phyloP scores from a whole-genome alignment of 1,140 invertebrate species.

The Drosophila navojoa region DNA sequence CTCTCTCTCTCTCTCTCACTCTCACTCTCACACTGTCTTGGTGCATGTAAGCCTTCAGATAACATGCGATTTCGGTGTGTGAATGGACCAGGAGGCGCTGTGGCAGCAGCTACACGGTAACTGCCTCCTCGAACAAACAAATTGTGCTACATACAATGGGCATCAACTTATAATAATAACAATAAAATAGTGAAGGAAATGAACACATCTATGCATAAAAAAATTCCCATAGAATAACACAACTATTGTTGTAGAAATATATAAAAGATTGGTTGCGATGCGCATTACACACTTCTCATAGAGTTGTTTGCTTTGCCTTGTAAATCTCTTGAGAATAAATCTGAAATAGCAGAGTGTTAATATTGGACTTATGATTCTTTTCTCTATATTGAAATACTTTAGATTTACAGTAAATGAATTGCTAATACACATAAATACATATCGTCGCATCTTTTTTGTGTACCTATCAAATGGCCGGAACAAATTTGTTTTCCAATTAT shows the following conservation, averaged over 20 bases:
- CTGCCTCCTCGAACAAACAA: conserved; percentile 18
- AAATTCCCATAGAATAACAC: background rate
- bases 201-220: background rate
- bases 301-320: background rate
- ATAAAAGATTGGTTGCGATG: background rate
- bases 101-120: background rate
- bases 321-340: background rate
- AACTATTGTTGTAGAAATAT: background rate
- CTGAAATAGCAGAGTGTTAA: no score
- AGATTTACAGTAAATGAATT: no score
- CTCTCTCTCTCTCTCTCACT: background rate
- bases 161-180: conserved; percentile 9
- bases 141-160: conserved; percentile 6
- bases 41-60: conserved; percentile 31
- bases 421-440: no score
- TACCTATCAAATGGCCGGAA: no score
- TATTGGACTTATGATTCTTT: no score
- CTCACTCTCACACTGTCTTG: background rate
- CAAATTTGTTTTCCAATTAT: no score
- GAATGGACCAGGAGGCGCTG: background rate
- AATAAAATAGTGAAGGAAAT: conserved; percentile 2
- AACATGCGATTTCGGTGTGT: conserved; percentile 39
- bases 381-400: no score
- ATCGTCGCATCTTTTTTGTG: no score
- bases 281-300: background rate